Evolutionary conservation across 2,797 vertebrate species (phyloP).

Genomic region (Pseudopleuronectes americanus): DNA sequence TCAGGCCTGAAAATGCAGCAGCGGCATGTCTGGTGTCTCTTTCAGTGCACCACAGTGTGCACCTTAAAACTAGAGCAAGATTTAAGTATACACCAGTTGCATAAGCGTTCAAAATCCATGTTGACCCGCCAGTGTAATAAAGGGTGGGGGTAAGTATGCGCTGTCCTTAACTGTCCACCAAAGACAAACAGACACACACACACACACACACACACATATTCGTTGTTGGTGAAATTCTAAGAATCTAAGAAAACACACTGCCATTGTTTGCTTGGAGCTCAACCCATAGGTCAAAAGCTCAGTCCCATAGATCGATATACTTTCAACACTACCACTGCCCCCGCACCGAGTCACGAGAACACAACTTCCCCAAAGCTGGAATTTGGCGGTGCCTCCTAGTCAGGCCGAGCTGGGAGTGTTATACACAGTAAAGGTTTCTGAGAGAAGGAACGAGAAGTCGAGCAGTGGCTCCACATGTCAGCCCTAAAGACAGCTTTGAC

Average conservation of each 20-base stretch:
- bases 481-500: constrained; percentile 48
- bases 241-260: constrained; percentile 58
- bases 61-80: constrained; percentile 5
- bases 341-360: constrained; percentile 41
- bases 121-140: constrained; percentile 54
- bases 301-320: constrained; percentile 67
- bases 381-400: constrained; percentile 46
- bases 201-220: constrained; percentile 24
- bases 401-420: constrained; percentile 13
- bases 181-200: constrained; percentile 24
- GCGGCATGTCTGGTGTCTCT: neutral
- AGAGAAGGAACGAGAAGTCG: constrained; percentile 19
- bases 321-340: constrained; percentile 69
- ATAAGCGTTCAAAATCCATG: constrained; percentile 66
- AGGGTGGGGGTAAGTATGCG: constrained; percentile 17
- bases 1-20: constrained; percentile 4
- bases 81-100: constrained; percentile 31
- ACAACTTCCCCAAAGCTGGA: constrained; percentile 49
- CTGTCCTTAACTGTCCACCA: constrained; percentile 35
- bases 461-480: constrained; percentile 33
- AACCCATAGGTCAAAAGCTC: constrained; percentile 73
- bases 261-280: constrained; percentile 72
- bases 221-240: constrained; percentile 49
- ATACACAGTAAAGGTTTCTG: constrained; percentile 3
- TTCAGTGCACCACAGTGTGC: neutral